phyloP scores from a whole-genome alignment of 2,888 invertebrate species.

The Tyria jacobaeae region DNA sequence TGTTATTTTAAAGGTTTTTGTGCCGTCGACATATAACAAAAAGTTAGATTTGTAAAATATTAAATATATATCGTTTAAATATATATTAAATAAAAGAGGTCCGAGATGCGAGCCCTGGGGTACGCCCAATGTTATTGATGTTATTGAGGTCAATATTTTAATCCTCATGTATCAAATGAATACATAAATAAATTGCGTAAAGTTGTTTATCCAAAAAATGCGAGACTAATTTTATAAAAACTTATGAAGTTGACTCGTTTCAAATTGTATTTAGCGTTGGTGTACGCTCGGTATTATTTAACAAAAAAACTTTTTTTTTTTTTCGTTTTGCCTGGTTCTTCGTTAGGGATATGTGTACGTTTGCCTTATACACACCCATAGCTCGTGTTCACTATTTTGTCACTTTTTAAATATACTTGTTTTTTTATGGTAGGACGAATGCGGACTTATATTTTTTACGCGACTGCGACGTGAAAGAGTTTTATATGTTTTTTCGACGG shows the following conservation, averaged over 20 bases:
- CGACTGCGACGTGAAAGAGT: too few species aligned
- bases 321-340: neutral
- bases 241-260: slow-evolving; percentile 14
- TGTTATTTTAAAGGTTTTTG: too few species aligned
- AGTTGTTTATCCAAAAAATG: slow-evolving; percentile 18
- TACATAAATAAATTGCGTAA: slow-evolving; percentile 39
- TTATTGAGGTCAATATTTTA: slow-evolving; percentile 27
- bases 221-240: slow-evolving; percentile 33
- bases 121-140: too few species aligned
- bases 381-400: neutral
- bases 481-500: too few species aligned
- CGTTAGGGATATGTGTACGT: neutral
- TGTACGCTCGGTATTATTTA: neutral
- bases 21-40: too few species aligned
- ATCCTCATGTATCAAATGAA: slow-evolving; percentile 26
- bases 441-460: neutral
- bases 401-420: neutral
- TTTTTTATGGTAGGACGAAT: neutral
- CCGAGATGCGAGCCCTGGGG: too few species aligned
- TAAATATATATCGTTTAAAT: too few species aligned
- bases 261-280: neutral
- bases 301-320: neutral
- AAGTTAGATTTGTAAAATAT: too few species aligned
- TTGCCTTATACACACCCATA: neutral
- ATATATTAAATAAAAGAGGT: too few species aligned